phyloP scores from a whole-genome alignment of 1,140 invertebrate species.

The Hestina assimilis region DNA sequence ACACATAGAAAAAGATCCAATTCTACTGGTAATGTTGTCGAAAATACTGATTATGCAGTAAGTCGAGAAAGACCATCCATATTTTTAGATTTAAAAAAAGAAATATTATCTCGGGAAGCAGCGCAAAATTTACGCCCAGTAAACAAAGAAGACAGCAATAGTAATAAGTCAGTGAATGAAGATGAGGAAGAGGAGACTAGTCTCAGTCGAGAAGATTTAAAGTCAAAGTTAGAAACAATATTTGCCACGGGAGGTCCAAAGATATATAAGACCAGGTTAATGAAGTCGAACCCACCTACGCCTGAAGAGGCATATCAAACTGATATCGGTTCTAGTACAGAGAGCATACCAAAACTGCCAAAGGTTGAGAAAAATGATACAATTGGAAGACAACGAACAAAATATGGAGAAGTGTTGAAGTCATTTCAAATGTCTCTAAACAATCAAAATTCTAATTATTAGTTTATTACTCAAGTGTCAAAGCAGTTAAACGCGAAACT shows the following conservation, averaged over 20 bases:
- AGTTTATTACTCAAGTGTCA: neutral
- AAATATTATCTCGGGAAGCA: constrained; percentile 41
- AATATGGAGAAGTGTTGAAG: constrained; percentile 64
- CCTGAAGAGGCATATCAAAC: constrained; percentile 61
- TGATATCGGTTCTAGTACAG: constrained; percentile 53
- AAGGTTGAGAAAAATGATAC: constrained; percentile 69
- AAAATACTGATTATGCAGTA: constrained; percentile 40
- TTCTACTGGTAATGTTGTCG: constrained; percentile 52
- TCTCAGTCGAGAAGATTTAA: constrained; percentile 60
- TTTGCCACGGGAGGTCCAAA: constrained; percentile 59
- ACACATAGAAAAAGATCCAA: constrained; percentile 54
- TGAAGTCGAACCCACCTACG: constrained; percentile 65
- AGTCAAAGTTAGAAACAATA: constrained; percentile 62
- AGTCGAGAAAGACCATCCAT: constrained; percentile 40
- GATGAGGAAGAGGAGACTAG: constrained; percentile 47
- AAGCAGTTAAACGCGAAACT: no score
- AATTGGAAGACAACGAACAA: constrained; percentile 58
- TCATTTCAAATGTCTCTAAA: constrained; percentile 61
- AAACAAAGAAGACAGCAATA: constrained; percentile 34
- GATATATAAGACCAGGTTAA: constrained; percentile 46
- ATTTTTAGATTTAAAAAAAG: constrained; percentile 58
- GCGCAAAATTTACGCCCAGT: constrained; percentile 44
- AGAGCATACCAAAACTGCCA: constrained; percentile 53
- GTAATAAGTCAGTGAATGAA: constrained; percentile 23
- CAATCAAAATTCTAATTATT: constrained; percentile 40